These are phyloP conservation scores for Phragmatobia fuliginosa DNA, from an alignment of 2,888 invertebrate species.

Conservation along the genomic window DNA sequence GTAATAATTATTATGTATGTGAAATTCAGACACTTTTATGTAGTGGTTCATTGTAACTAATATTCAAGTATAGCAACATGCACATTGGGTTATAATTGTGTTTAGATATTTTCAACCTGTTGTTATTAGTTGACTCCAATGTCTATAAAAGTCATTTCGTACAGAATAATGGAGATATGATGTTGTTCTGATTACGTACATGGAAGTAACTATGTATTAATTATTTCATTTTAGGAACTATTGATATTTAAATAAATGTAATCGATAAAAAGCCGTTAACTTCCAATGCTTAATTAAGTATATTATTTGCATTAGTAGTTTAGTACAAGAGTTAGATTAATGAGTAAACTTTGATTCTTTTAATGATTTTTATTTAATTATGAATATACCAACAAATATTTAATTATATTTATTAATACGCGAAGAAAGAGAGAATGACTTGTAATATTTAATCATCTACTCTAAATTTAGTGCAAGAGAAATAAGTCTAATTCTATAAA, in stretches of 20 bases:
- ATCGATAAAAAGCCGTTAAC: too few species aligned
- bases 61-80: not conserved
- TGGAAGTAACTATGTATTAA: not conserved
- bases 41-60: not conserved
- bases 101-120: not conserved
- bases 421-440: not conserved
- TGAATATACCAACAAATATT: not conserved
- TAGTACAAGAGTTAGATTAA: not conserved
- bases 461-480: slow-evolving; percentile 9
- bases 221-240: not conserved
- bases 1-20: not conserved
- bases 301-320: too few species aligned
- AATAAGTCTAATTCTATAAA: slow-evolving; percentile 12
- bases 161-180: not conserved
- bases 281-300: too few species aligned
- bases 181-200: not conserved
- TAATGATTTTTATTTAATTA: not conserved
- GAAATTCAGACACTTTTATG: not conserved
- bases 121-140: not conserved
- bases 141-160: not conserved
- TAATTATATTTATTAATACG: not conserved
- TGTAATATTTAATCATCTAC: not conserved
- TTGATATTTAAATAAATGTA: not conserved
- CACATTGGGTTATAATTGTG: not conserved
- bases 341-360: not conserved